Evolutionary conservation across 1,140 invertebrate species (phyloP), one percentile per base, ranked within the genome.

Genomic region (Drosophila miranda): DNA sequence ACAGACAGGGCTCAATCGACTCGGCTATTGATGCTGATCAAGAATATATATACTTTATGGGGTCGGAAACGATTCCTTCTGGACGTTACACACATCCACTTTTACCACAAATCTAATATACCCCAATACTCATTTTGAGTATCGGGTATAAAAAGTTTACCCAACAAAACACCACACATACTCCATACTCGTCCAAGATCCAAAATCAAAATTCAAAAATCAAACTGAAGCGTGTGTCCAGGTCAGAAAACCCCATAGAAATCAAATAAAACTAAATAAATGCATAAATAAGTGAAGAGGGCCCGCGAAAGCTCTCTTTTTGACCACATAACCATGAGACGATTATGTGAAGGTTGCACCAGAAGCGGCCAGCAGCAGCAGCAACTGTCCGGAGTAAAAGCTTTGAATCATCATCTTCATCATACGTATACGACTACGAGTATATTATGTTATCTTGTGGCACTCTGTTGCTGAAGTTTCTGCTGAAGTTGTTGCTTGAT

Each of bases 201-300:
- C 54, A 50, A 74, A 74, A 58, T 43, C 41, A 78, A 75, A 69
- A 23, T 64, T 38, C 11, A 54, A 70, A 70, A 55, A 75, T 67
- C 69, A 76, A 76, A 75, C 57, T 67, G 61, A 76, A 83, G 76
- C 72, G 76, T 82, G 80, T 71, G 77, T 74, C 61, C 41, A 54
- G 57, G 54, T 52, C 58, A 49, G 52, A 77, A 78, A 78, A 60
- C 50, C 64, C 68, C 50, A 28, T 34, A 68, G 67, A 68, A 68
- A 62, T 62, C 34, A 38, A 57, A 45, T 46, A 57, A 44, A 62
- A 56, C 59, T 61, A 73, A 53, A 76, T 77, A 82, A 62, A 86
- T 81, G 81, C 21, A 69, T 50, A 58, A 74, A 68, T 62, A 49
- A 72, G 56, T 46, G 42, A 46, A 71, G 52, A 51, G 66, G 11